Evolutionary conservation across 2,797 vertebrate genomes (phyloP).

Genomic region (Catharus ustulatus): DNA sequence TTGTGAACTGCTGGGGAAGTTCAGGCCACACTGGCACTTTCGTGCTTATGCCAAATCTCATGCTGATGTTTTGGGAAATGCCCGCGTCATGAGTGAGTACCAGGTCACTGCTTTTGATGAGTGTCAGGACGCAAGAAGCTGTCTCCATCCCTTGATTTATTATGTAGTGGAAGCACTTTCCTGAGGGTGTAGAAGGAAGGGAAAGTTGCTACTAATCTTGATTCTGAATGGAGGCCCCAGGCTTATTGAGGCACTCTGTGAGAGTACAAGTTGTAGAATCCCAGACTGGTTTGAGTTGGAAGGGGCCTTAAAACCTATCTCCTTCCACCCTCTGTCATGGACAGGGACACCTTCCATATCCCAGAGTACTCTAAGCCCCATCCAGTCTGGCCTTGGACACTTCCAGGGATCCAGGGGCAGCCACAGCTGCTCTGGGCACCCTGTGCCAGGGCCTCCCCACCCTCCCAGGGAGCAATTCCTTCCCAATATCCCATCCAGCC

Average conservation of each 20-base stretch:
- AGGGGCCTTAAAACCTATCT: neutral
- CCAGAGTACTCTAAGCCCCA: rapidly evolving
- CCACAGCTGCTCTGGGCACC: neutral
- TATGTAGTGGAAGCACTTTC: neutral
- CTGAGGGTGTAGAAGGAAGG: neutral
- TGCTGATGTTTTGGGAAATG: neutral
- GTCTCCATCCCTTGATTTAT: neutral
- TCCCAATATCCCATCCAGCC: rapidly evolving
- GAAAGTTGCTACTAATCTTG: neutral
- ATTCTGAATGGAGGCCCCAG: neutral
- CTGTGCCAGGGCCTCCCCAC: rapidly evolving
- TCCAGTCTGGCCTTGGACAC: neutral
- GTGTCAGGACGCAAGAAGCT: rapidly evolving
- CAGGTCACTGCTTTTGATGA: neutral
- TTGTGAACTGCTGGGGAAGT: neutral
- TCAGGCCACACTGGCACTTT: rapidly evolving
- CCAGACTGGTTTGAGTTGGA: neutral
- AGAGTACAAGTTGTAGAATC: neutral
- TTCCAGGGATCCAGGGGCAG: neutral
- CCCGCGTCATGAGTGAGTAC: neutral
- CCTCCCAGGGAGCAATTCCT: rapidly evolving
- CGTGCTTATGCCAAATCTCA: neutral
- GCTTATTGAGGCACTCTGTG: neutral
- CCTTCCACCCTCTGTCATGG: neutral
- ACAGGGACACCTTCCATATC: neutral